Conservation (phyloP, 2,888 invertebrate genomes). For the Eurytoma californica region DNA sequence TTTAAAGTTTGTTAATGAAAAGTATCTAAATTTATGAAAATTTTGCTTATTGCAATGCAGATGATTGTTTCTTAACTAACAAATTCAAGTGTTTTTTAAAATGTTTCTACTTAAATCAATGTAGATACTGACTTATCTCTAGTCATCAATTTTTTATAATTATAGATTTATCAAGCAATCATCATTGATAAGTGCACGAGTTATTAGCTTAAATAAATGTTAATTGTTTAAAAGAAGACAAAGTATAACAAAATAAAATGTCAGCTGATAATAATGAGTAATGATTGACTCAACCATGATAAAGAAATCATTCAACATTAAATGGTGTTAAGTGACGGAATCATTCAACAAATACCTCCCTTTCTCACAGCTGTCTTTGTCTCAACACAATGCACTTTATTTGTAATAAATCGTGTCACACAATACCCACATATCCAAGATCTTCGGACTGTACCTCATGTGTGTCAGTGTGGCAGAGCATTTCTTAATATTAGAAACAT, state of each 20-base stretch:
- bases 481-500: no score
- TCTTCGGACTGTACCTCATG: not conserved
- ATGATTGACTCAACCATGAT: conserved; percentile 40
- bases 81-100: no score
- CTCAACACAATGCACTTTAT: conserved; percentile 6
- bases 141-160: no score
- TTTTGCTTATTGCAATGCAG: no score
- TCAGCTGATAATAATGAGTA: conserved; percentile 34
- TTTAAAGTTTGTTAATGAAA: no score
- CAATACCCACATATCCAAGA: not conserved
- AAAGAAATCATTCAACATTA: conserved; percentile 40
- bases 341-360: conserved; percentile 19
- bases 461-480: no score
- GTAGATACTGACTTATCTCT: no score
- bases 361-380: conserved; percentile 20
- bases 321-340: conserved; percentile 28
- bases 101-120: no score
- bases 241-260: conserved; percentile 2
- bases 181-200: not conserved
- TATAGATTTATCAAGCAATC: no score
- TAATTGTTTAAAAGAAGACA: not conserved
- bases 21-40: no score
- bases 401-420: not conserved
- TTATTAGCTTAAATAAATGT: not conserved
- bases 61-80: no score